phyloP scores from a whole-genome alignment of 2,797 vertebrate species.

The Otolemur crassicaudatus region DNA sequence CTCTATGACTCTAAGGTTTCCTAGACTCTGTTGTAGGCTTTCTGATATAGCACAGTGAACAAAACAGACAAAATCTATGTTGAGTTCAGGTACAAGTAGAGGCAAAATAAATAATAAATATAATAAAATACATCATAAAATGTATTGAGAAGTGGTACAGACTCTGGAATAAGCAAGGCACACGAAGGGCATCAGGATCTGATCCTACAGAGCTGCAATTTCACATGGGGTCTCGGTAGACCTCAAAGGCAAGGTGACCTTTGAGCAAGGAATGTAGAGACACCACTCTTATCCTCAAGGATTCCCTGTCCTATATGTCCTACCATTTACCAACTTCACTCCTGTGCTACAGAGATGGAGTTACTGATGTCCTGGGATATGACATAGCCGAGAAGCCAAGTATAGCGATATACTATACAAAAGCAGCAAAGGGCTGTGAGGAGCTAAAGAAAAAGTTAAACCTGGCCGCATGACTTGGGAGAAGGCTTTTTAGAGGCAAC shows the following conservation, averaged over 20 bases:
- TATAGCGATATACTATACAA: background rate
- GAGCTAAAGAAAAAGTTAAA: background rate
- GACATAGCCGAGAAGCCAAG: background rate
- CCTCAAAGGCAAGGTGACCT: background rate
- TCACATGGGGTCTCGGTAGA: background rate
- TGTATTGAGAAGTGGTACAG: background rate
- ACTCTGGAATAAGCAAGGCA: background rate
- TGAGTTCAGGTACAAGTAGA: background rate
- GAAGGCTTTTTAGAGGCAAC: background rate
- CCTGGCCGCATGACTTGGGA: background rate
- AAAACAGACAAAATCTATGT: background rate
- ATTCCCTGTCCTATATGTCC: background rate
- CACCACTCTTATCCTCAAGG: background rate
- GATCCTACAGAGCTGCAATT: background rate
- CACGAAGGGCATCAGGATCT: background rate
- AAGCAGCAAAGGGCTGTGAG: background rate
- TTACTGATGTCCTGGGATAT: background rate
- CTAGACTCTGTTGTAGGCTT: background rate
- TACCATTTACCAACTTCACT: background rate
- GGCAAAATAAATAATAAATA: background rate
- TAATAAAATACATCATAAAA: background rate
- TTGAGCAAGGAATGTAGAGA: background rate
- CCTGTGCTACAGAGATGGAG: background rate
- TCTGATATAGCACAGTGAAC: background rate
- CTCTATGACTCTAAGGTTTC: background rate